phyloP scores from a whole-genome alignment of 2,113 vertebrate species.

The Notothenia rossii region DNA sequence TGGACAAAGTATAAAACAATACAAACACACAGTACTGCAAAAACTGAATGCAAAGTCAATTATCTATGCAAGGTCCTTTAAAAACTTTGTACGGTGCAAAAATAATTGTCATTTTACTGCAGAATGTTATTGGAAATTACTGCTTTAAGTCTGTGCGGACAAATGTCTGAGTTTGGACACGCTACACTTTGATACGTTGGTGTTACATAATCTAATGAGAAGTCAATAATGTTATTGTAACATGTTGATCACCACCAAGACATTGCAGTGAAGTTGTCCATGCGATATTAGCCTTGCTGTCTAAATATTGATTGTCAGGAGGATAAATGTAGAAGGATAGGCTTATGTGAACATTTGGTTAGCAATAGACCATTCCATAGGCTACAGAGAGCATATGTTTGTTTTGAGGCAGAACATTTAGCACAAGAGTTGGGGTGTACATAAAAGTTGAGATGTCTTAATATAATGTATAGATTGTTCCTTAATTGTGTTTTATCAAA shows the following conservation, averaged over 20 bases:
- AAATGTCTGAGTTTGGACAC: conserved; percentile 6
- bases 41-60: conserved; percentile 49
- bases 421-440: conserved; percentile 33
- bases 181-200: conserved; percentile 21
- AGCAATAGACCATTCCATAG: conserved; percentile 17
- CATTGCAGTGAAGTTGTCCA: conserved; percentile 7
- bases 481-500: conserved; percentile 44
- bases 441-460: conserved; percentile 46
- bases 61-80: conserved; percentile 72
- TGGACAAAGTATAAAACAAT: conserved; percentile 13
- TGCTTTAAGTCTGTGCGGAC: conserved; percentile 6
- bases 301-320: conserved; percentile 9
- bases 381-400: background rate
- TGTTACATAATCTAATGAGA: conserved; percentile 17
- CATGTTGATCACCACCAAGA: background rate
- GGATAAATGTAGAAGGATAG: conserved; percentile 23
- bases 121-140: conserved; percentile 34
- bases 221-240: background rate
- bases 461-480: conserved; percentile 56
- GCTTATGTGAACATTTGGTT: conserved; percentile 7
- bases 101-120: conserved; percentile 40
- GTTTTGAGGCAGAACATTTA: conserved; percentile 37
- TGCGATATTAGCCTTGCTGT: conserved; percentile 11
- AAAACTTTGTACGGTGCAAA: conserved; percentile 52
- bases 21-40: conserved; percentile 20